These are phyloP conservation scores for Cydia fagiglandana DNA, from an alignment of 1,140 invertebrate species.

Conservation along the genomic window DNA sequence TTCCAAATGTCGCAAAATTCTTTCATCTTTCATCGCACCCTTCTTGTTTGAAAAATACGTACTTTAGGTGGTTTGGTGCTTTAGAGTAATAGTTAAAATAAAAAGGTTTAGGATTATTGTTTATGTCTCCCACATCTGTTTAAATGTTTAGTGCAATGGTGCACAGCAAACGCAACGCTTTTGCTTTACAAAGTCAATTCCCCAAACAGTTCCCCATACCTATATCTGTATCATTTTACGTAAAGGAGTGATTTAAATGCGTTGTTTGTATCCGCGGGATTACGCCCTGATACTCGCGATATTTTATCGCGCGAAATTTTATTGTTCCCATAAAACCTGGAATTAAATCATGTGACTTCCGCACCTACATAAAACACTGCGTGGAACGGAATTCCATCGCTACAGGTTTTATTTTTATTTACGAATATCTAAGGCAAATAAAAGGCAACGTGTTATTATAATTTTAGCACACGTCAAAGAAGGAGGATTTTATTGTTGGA, in stretches of 20 bases:
- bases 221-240: neutral
- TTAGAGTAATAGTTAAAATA: too few relatives aligned
- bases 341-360: conserved; percentile 34
- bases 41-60: too few relatives aligned
- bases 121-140: too few relatives aligned
- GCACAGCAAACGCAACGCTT: neutral
- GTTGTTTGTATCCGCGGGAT: conserved; percentile 1
- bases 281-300: conserved; percentile 17
- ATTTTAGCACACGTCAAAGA: neutral
- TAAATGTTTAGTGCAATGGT: too few relatives aligned
- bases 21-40: too few relatives aligned
- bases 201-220: neutral
- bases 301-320: conserved; percentile 29
- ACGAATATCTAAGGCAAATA: neutral
- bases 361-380: conserved; percentile 28
- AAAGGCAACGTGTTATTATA: neutral
- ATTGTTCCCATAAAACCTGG: conserved; percentile 31
- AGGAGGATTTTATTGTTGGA: too few relatives aligned
- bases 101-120: too few relatives aligned
- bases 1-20: too few relatives aligned
- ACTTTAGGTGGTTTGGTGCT: too few relatives aligned
- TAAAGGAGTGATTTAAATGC: conserved; percentile 27
- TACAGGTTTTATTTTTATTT: conserved; percentile 26
- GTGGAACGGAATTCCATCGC: conserved; percentile 20
- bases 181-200: neutral